Evolutionary conservation across 2,888 invertebrate genomes (phyloP), one percentile per base, ranked within the genome.

Genomic region (Andrena flavipes): DNA sequence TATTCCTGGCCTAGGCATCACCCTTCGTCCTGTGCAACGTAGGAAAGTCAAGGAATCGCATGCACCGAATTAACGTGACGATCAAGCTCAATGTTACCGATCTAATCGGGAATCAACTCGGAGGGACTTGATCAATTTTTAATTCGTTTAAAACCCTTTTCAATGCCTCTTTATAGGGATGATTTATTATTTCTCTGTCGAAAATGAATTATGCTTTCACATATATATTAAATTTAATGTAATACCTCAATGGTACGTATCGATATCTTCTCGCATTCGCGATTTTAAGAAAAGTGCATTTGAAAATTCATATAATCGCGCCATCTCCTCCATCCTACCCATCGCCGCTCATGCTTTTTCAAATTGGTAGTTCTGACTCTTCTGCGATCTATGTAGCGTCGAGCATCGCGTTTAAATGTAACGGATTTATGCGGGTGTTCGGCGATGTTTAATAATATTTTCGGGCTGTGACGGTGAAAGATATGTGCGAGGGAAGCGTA

Each of bases 241-340:
- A 16, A 6, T 0, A 29, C 0, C 10, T 2, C 0, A 13, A 7
- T 6, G 35, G 23, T 13, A 3, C 63, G 4, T 0, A 35, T 35
- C 5, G n/a, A 16, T 35, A 29, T 2, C 33, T 49, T 29, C 29
- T 35, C 54, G 16, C n/a, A 16, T 63, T 29, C 10, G n/a, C 13
- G 10, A 26, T 26, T 62, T 64, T 16, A 26, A 26, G 63, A 33
- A 42, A 54, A 59, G 30, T 29, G 1, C 30, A 8, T 83, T 83
- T 83, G 82, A 83, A 83, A 76, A 73, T 82, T 83, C 74, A 51
- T 59, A 51, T 42, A 56, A 70, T 82, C 82, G 83, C 83, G 83
- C 83, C 83, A 83, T 73, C 56, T 82, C 26, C 33, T 48, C 20
- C 29, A 49, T 20, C 23, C 13, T 20, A 56, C 74, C 60, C 54